Percentiles rank a stretch among this genome's conserved stretches.
phyloP scores from a whole-genome alignment of 2,113 vertebrate species.

The Indicator indicator region DNA sequence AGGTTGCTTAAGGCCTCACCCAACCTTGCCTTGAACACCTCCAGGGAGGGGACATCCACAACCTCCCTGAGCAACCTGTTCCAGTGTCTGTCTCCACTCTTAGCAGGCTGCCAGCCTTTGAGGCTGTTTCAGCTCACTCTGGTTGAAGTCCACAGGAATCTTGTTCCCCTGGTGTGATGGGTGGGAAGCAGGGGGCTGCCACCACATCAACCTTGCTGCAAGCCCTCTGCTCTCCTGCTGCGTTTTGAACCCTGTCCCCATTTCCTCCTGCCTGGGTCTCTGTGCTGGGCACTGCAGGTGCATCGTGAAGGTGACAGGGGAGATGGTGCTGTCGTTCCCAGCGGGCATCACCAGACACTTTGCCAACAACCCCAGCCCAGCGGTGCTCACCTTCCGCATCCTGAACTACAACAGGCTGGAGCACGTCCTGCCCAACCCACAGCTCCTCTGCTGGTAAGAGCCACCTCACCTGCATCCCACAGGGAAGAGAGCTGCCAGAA shows the following conservation, averaged over 20 bases:
- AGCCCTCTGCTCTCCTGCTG: not conserved
- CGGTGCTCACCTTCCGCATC: constrained; percentile 91
- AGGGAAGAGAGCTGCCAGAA: fast-evolving
- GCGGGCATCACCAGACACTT: constrained; percentile 97
- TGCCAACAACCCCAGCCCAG: constrained; percentile 89
- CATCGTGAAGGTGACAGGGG: constrained; percentile 95
- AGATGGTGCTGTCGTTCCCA: constrained; percentile 97
- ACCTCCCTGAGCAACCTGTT: too few species aligned
- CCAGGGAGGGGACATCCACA: too few species aligned
- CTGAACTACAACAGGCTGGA: constrained; percentile 92
- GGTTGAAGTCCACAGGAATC: not conserved
- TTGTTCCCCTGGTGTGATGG: fast-evolving
- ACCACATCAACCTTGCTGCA: fast-evolving
- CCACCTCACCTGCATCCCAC: fast-evolving
- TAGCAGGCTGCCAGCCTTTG: not conserved
- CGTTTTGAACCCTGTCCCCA: not conserved
- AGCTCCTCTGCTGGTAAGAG: constrained; percentile 95
- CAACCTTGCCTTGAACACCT: too few species aligned
- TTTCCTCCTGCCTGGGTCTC: not conserved
- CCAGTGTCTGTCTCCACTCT: too few species aligned
- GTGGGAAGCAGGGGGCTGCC: not conserved
- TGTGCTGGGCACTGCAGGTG: constrained; percentile 77
- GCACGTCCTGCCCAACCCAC: constrained; percentile 96
- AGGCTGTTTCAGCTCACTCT: not conserved
- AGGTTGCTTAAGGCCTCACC: too few species aligned